These are phyloP conservation scores for Tetheella fluctuosa DNA, from an alignment of 2,888 invertebrate species.

Conservation along the genomic window DNA sequence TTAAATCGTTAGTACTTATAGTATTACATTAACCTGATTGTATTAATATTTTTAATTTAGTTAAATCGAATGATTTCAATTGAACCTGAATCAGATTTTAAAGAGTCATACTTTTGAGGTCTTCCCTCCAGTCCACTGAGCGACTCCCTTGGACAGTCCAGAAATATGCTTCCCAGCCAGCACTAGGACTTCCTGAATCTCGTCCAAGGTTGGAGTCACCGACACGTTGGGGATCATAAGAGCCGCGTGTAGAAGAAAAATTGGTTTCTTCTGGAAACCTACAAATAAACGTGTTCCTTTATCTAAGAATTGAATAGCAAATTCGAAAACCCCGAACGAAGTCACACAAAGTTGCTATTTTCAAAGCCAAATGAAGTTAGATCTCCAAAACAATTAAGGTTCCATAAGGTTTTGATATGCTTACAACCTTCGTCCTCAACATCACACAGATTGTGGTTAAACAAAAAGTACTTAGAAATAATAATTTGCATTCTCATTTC, in stretches of 20 bases:
- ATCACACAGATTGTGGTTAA: no score
- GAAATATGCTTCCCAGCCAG: conserved; percentile 93
- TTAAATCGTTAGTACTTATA: background rate
- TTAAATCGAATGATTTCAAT: background rate
- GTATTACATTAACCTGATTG: background rate
- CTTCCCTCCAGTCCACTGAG: conserved; percentile 94
- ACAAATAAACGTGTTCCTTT: conserved; percentile 16
- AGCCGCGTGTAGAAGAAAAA: conserved; percentile 92
- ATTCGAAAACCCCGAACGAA: no score
- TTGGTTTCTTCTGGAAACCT: conserved; percentile 83
- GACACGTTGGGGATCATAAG: conserved; percentile 94
- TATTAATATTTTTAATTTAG: no score
- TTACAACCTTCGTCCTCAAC: no score
- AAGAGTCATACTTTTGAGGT: conserved; percentile 62
- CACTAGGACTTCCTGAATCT: conserved; percentile 94
- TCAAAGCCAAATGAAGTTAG: no score
- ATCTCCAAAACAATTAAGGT: no score
- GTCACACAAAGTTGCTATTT: no score
- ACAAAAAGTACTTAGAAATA: no score
- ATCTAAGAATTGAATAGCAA: no score
- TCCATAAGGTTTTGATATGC: no score
- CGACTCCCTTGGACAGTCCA: conserved; percentile 94
- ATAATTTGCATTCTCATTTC: no score
- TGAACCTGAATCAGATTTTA: background rate
- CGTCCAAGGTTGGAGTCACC: conserved; percentile 94